phyloP scores from a whole-genome alignment of 1,140 invertebrate genomes.

The Cydia splendana region DNA sequence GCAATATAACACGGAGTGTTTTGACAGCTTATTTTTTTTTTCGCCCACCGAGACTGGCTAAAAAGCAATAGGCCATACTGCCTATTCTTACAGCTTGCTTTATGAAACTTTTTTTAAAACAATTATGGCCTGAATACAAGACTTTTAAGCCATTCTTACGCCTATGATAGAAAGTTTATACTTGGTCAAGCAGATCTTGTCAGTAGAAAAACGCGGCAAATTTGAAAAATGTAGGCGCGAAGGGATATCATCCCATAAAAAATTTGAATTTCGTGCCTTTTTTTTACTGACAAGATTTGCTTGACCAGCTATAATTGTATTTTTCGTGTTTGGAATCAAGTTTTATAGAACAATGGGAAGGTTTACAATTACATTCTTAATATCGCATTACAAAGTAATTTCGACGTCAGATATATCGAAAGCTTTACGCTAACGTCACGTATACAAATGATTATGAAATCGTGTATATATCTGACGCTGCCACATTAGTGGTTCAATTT shows the following conservation, averaged over 20 bases:
- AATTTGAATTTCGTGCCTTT: no score
- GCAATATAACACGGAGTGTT: no score
- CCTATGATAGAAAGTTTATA: neutral
- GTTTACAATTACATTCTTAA: conserved; percentile 1
- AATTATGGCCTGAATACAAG: no score
- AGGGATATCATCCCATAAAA: no score
- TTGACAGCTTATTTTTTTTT: no score
- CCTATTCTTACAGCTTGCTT: neutral
- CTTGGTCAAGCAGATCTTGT: no score
- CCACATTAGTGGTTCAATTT: neutral
- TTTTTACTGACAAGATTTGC: no score
- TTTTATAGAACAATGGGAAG: neutral
- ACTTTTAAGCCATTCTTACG: neutral
- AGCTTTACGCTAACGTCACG: neutral
- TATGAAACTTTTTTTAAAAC: no score
- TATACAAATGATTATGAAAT: neutral
- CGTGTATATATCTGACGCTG: neutral
- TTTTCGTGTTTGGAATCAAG: neutral
- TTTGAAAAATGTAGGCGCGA: no score
- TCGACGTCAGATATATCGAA: neutral
- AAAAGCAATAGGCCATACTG: neutral
- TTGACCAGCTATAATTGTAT: no score
- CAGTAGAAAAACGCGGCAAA: no score
- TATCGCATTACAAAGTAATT: neutral
- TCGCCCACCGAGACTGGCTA: no score